Evolutionary conservation across 2,797 vertebrate genomes (phyloP).

Genomic region (Carduelis carduelis): DNA sequence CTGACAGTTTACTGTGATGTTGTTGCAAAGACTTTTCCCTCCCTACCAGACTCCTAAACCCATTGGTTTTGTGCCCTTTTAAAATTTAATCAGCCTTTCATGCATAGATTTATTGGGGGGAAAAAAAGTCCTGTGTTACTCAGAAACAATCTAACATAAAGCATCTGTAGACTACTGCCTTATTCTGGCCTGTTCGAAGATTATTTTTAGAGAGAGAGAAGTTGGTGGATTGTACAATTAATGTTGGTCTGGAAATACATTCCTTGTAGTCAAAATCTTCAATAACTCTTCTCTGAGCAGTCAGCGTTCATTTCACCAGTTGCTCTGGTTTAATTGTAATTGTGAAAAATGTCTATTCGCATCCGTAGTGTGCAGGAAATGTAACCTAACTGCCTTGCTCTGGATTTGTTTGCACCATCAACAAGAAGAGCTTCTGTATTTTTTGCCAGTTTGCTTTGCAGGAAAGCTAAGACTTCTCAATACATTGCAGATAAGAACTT

Average conservation of each 20-base stretch:
- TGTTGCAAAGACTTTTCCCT: not conserved
- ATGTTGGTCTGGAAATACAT: not conserved
- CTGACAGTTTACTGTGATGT: not conserved
- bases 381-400: not conserved
- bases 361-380: not conserved
- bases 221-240: not conserved
- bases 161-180: not conserved
- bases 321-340: not conserved
- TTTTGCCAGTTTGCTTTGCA: not conserved
- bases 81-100: not conserved
- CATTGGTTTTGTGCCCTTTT: not conserved
- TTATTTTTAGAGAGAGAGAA: not conserved
- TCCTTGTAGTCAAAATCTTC: not conserved
- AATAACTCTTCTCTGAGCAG: not conserved
- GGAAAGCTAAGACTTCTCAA: not conserved
- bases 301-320: not conserved
- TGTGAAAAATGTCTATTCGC: not conserved
- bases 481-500: not conserved
- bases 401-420: not conserved
- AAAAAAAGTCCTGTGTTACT: not conserved
- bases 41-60: not conserved
- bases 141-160: not conserved
- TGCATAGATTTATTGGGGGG: not conserved
- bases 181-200: not conserved
- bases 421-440: not conserved